Evolutionary conservation across 37 sponge, comb jelly and placozoan species (phyloP).

Genomic region (Spongilla lacustris): DNA sequence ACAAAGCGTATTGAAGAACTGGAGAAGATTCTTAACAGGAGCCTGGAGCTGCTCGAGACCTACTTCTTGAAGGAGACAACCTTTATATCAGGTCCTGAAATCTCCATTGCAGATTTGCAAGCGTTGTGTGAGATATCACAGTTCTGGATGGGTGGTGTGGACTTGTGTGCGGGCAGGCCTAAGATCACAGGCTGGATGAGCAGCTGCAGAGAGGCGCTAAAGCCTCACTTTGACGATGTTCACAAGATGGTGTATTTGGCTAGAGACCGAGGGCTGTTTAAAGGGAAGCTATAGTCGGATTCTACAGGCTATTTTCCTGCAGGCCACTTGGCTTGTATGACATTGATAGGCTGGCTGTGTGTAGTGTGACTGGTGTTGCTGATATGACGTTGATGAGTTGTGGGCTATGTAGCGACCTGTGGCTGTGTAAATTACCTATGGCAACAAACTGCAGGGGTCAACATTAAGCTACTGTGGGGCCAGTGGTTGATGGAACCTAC

Average conservation of each 20-base stretch:
- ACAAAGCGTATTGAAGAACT: constrained; percentile 22
- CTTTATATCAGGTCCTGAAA: constrained; percentile 67
- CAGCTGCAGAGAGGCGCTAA: constrained; percentile 50
- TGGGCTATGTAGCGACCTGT: too few relatives aligned
- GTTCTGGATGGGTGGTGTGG: constrained; percentile 59
- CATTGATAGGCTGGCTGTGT: too few relatives aligned
- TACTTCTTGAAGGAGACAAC: constrained; percentile 67
- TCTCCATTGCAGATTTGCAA: constrained; percentile 85
- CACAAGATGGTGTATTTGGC: constrained; percentile 69
- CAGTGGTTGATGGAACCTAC: too few relatives aligned
- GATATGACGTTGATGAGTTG: too few relatives aligned
- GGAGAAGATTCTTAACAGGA: constrained; percentile 25
- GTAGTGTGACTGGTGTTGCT: too few relatives aligned
- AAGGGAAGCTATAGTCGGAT: constrained; percentile 12
- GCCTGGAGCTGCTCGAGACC: constrained; percentile 37
- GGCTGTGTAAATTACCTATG: too few relatives aligned
- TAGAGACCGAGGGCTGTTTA: constrained; percentile 49
- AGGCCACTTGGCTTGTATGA: too few relatives aligned
- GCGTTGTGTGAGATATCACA: constrained; percentile 83
- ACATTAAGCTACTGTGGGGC: too few relatives aligned
- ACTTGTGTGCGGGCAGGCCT: constrained; percentile 43
- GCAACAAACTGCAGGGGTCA: too few relatives aligned
- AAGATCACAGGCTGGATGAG: constrained; percentile 61
- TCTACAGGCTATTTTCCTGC: too few relatives aligned
- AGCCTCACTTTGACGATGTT: constrained; percentile 68